These are phyloP conservation scores for Sakesphorus luctuosus DNA, from an alignment of 2,113 vertebrate genomes.

Conservation along the genomic window DNA sequence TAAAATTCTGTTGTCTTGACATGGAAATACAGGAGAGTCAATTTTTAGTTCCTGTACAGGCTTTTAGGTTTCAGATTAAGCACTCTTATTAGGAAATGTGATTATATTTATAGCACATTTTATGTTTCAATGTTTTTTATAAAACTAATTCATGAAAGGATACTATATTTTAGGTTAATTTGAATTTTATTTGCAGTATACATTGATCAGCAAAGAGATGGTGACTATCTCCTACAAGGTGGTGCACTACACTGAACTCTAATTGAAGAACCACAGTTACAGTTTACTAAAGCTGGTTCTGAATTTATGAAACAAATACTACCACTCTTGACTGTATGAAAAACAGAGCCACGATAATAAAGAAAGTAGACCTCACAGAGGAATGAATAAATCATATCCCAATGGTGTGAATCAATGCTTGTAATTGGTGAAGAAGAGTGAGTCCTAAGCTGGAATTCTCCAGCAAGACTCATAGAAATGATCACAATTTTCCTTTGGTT, in stretches of 20 bases:
- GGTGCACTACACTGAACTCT: not conserved
- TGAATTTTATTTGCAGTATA: not conserved
- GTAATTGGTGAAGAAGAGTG: rapidly evolving
- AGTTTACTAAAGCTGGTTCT: not conserved
- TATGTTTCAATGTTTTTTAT: slow-evolving; percentile 39
- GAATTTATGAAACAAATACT: not conserved
- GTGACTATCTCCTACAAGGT: not conserved
- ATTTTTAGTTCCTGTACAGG: not conserved
- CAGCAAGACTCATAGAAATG: not conserved
- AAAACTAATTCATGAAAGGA: not conserved
- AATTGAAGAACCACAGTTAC: not conserved
- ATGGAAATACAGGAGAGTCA: not conserved
- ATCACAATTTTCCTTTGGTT: not conserved
- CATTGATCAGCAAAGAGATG: not conserved
- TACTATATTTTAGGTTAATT: not conserved
- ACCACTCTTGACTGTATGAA: not conserved
- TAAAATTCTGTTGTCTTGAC: not conserved
- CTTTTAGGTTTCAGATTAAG: slow-evolving; percentile 15
- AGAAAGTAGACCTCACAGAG: not conserved
- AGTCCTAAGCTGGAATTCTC: not conserved
- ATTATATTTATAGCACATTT: slow-evolving; percentile 8
- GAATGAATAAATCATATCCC: not conserved
- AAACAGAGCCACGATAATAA: not conserved
- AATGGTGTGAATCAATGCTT: not conserved
- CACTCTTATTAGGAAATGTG: slow-evolving; percentile 1